A percentile compares a stretch with the other conserved stretches of the same genome.
Evolutionary conservation across 1,140 invertebrate species (phyloP).

Genomic region (Euschistus heros): DNA sequence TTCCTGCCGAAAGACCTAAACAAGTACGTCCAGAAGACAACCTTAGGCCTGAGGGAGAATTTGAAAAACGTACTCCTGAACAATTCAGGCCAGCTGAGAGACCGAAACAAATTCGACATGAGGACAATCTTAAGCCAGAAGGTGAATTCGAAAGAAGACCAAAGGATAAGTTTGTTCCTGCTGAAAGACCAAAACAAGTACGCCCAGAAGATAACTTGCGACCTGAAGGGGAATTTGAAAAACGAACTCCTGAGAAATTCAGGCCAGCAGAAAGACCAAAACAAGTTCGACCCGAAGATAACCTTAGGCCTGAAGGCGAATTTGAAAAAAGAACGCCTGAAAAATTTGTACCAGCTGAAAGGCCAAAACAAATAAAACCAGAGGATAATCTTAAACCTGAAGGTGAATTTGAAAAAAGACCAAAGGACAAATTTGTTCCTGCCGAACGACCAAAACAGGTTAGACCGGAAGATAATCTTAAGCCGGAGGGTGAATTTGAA

Average conservation of each 20-base stretch:
- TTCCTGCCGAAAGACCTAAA: constrained; percentile 34
- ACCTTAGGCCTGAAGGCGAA: constrained; percentile 49
- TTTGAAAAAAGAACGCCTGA: constrained; percentile 39
- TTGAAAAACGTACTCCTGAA: constrained; percentile 34
- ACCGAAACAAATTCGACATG: constrained; percentile 25
- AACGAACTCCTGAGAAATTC: constrained; percentile 31
- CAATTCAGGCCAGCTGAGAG: constrained; percentile 32
- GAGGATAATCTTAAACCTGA: constrained; percentile 45
- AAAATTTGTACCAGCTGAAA: constrained; percentile 39
- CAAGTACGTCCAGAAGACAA: constrained; percentile 42
- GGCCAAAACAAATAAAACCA: constrained; percentile 37
- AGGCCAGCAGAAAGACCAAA: constrained; percentile 38
- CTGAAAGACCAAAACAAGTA: constrained; percentile 35
- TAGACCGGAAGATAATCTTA: constrained; percentile 40
- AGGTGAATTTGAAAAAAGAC: constrained; percentile 37
- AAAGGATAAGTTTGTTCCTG: constrained; percentile 30
- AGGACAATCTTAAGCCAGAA: constrained; percentile 45
- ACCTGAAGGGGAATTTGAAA: constrained; percentile 51
- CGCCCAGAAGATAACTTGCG: constrained; percentile 49
- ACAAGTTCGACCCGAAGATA: constrained; percentile 38
- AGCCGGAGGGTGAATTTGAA: constrained; percentile 37
- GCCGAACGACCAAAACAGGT: constrained; percentile 33
- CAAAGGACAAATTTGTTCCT: constrained; percentile 37
- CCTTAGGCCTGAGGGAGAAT: constrained; percentile 41
- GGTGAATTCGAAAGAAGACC: constrained; percentile 39